These are phyloP conservation scores for Desmodus rotundus DNA, from an alignment of 2,113 vertebrate genomes.

Conservation along the genomic window DNA sequence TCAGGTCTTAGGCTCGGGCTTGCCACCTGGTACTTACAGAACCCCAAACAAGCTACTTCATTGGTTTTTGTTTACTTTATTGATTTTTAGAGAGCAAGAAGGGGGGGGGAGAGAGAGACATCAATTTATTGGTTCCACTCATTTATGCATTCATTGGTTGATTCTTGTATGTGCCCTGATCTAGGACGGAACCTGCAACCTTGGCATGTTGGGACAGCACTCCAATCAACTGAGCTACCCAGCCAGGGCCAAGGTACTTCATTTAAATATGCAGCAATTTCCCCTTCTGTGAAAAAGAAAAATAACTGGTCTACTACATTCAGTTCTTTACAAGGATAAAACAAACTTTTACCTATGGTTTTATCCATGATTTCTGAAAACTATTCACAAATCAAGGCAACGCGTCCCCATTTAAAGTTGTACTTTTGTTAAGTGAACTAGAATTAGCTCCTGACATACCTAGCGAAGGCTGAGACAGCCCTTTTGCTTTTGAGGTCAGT, in stretches of 20 bases:
- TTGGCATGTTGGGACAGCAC: no score
- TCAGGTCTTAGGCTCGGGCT: neutral
- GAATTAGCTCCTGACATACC: conserved; percentile 42
- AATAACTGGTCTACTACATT: neutral
- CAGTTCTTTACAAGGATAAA: neutral
- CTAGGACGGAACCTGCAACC: no score
- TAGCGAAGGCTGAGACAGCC: conserved; percentile 66
- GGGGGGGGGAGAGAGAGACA: no score
- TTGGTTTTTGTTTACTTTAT: neutral
- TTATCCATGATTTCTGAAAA: neutral
- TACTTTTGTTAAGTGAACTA: neutral
- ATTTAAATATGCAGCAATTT: neutral
- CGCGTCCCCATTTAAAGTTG: neutral
- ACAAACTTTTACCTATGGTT: neutral
- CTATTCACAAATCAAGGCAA: neutral
- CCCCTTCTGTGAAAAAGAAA: neutral
- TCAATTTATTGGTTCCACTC: no score
- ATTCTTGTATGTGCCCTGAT: no score
- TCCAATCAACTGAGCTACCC: no score
- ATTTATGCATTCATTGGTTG: no score
- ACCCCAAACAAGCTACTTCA: neutral
- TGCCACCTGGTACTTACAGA: neutral
- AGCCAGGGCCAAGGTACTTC: neutral
- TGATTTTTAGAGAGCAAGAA: no score
- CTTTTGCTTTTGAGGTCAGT: conserved; percentile 72